A percentile compares a stretch with the other conserved stretches of the same genome.
Evolutionary conservation across 2,888 invertebrate species (phyloP).

Genomic region (Drosophila robusta): DNA sequence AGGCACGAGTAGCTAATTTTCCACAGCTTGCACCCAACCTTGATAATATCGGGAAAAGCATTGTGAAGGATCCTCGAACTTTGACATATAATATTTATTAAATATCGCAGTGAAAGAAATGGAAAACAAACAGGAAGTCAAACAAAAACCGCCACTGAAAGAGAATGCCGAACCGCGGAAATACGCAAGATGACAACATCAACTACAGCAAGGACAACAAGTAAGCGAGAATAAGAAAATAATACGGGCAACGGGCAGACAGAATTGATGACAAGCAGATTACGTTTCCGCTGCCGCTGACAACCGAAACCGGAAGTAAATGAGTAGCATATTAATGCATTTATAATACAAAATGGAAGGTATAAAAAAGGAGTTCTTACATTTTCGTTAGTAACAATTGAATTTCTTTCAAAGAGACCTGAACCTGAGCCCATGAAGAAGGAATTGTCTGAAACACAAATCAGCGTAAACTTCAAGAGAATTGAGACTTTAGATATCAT

Average conservation of each 20-base stretch:
- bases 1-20: conserved; percentile 19
- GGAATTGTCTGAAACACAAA: not conserved
- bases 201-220: conserved; percentile 35
- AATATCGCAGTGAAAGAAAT: conserved; percentile 30
- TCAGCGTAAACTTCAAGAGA: no score
- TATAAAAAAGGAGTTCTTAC: not conserved
- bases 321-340: conserved; percentile 68
- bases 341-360: conserved; percentile 52
- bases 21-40: conserved; percentile 1
- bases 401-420: not conserved
- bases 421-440: not conserved
- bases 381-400: not conserved
- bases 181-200: conserved; percentile 65
- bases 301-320: conserved; percentile 65
- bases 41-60: conserved; percentile 3
- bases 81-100: conserved; percentile 43
- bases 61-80: conserved; percentile 7
- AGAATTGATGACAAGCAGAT: conserved; percentile 78
- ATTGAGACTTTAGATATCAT: not conserved
- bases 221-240: conserved; percentile 36
- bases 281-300: conserved; percentile 77
- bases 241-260: conserved; percentile 33
- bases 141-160: conserved; percentile 68
- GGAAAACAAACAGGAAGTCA: conserved; percentile 72
- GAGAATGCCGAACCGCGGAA: conserved; percentile 65